Base-by-base conservation (phyloP, 1,140 invertebrate species). In the Samia ricini region DNA sequence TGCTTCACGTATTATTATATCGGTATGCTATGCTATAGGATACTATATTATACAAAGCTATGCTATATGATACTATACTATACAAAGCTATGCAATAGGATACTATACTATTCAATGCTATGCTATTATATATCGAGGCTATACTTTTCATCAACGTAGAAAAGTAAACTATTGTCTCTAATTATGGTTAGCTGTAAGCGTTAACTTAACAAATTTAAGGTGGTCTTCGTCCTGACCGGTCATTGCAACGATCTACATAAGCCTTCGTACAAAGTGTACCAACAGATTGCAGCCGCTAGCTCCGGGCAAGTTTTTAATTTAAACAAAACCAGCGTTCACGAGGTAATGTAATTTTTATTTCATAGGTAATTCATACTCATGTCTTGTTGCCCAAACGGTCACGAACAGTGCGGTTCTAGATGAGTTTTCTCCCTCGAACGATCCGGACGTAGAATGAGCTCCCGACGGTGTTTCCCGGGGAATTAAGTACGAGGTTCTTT, bases 191-290 rank as follows among this genome's bases (percentile, higher is more conserved):
- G n/a, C n/a, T n/a, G n/a, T n/a, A n/a, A n/a, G n/a, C 36, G 12
- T 0, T 48, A 48, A 48, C 36, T 48, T 2, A 48, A 48, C 36
- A 48, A 2, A n/a, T n/a, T n/a, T n/a, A 77, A 95, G 95, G 93
- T 95, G 56, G 94, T 95, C 36, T 96, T 96, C 82, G 93, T 96
- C 0, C 89, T 96, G 85, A 96, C 95, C 2, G 95, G 95, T 2
- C 93, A 95, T 74, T 96, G 95, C 83, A 93, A 92, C 12, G 92
- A 95, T 71, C 79, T 91, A 23, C 81, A 91, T 48, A 91, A 92
- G 68, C 90, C 91, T 1, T 92, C 93, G 0, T 95, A 93, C 81
- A 82, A 91, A 66, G 93, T 94, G 7, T 95, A 94, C 79, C 92
- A 95, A 65, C 91, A 93, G 68, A 95, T 96, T 57, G 95, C 95